Evolutionary conservation across 37 sponge, comb jelly and placozoan species (phyloP).

Genomic region (Bolinopsis microptera): DNA sequence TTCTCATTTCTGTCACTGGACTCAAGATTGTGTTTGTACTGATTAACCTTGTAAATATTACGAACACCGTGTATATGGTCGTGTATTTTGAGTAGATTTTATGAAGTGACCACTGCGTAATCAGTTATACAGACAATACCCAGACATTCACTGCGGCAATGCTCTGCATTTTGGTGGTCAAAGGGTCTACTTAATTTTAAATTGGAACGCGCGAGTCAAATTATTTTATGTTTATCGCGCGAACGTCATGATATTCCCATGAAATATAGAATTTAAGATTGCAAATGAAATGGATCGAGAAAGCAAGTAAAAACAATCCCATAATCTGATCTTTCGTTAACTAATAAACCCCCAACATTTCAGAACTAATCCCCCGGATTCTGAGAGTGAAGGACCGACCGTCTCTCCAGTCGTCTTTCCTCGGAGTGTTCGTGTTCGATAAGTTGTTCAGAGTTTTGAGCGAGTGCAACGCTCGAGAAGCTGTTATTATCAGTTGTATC

Average conservation of each 20-base stretch:
- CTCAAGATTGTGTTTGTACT: too few relatives aligned
- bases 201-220: background rate
- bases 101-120: too few relatives aligned
- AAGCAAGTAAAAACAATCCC: too few relatives aligned
- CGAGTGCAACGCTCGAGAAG: background rate
- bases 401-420: conserved; percentile 41
- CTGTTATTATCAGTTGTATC: conserved; percentile 1
- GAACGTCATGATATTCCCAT: background rate
- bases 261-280: background rate
- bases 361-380: conserved; percentile 48
- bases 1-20: too few relatives aligned
- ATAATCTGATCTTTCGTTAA: too few relatives aligned
- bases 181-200: background rate
- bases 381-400: conserved; percentile 47
- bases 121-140: too few relatives aligned
- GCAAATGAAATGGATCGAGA: conserved; percentile 3
- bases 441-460: background rate
- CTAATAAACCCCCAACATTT: too few relatives aligned
- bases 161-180: background rate
- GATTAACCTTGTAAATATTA: too few relatives aligned
- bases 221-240: background rate
- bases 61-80: too few relatives aligned
- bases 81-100: background rate
- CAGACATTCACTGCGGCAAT: background rate
- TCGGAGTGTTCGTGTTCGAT: conserved; percentile 49